Conservation (phyloP, 2,888 invertebrate genomes). For the Trimorus sp. region DNA sequence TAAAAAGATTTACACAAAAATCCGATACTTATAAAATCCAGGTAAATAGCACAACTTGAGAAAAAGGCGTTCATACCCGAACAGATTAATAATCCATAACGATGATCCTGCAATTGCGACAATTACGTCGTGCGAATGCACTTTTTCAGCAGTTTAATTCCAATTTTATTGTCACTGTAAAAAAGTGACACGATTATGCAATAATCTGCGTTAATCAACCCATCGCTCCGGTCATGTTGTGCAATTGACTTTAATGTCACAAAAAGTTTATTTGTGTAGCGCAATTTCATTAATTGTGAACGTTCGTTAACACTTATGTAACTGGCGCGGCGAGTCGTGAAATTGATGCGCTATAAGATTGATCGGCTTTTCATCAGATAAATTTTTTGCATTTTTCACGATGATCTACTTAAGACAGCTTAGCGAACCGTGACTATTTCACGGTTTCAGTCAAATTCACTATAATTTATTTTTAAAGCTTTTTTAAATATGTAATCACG, state of each 20-base stretch:
- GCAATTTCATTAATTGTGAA: conserved; percentile 33
- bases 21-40: too few species aligned
- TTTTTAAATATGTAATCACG: too few species aligned
- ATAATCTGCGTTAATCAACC: conserved; percentile 19
- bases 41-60: too few species aligned
- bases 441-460: too few species aligned
- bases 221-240: conserved; percentile 30
- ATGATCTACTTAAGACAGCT: too few species aligned
- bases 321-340: conserved; percentile 12
- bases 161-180: conserved; percentile 26
- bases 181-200: conserved; percentile 47
- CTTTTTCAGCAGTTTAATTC: conserved; percentile 23
- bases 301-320: conserved; percentile 41
- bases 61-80: too few species aligned
- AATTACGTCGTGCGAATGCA: conserved; percentile 1
- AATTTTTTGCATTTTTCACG: too few species aligned
- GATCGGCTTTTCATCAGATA: conserved; percentile 29
- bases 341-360: conserved; percentile 37
- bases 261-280: conserved; percentile 49
- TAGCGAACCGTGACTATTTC: too few species aligned
- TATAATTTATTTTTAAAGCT: too few species aligned
- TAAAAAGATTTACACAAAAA: too few species aligned
- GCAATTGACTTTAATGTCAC: conserved; percentile 36
- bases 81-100: too few species aligned
- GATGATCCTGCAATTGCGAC: background rate